A percentile compares a stretch with the other conserved stretches of the same genome.
These are phyloP conservation scores for Anguilla megastoma DNA, from an alignment of 2,797 vertebrate genomes.

Conservation along the genomic window DNA sequence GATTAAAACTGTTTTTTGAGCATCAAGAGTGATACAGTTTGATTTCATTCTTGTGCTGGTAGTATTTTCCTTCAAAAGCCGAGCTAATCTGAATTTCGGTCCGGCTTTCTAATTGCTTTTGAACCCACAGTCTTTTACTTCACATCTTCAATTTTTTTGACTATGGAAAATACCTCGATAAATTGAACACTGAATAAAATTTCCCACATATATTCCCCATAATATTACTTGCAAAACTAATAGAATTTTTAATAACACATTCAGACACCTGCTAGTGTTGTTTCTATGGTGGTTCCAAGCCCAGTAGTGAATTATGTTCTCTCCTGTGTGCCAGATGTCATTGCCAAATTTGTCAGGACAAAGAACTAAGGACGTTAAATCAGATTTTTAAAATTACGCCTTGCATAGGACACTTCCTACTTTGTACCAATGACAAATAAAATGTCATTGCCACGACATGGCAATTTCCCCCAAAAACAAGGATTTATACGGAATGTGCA, in stretches of 20 bases:
- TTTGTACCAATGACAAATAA: not conserved
- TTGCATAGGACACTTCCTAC: not conserved
- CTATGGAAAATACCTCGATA: not conserved
- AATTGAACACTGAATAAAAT: not conserved
- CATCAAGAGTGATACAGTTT: not conserved
- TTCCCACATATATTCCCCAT: not conserved
- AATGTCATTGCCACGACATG: too few relatives aligned
- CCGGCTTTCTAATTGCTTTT: not conserved
- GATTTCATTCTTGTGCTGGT: not conserved
- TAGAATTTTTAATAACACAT: not conserved
- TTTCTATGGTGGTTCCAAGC: not conserved
- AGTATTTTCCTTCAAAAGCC: not conserved
- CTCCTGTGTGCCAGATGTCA: not conserved
- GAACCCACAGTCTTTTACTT: not conserved
- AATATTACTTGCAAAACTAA: not conserved
- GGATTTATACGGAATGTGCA: not conserved
- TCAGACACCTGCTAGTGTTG: not conserved
- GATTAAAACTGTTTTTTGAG: not conserved
- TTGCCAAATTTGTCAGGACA: not conserved
- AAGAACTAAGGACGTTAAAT: not conserved
- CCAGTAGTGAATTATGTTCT: not conserved
- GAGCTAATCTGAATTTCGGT: conserved; percentile 9
- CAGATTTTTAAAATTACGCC: not conserved
- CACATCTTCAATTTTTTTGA: not conserved
- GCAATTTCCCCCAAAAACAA: not conserved